Percentiles rank a stretch among this genome's conserved stretches.
These are phyloP conservation scores for Lates japonicus DNA, from an alignment of 2,797 vertebrate species.

Conservation along the genomic window DNA sequence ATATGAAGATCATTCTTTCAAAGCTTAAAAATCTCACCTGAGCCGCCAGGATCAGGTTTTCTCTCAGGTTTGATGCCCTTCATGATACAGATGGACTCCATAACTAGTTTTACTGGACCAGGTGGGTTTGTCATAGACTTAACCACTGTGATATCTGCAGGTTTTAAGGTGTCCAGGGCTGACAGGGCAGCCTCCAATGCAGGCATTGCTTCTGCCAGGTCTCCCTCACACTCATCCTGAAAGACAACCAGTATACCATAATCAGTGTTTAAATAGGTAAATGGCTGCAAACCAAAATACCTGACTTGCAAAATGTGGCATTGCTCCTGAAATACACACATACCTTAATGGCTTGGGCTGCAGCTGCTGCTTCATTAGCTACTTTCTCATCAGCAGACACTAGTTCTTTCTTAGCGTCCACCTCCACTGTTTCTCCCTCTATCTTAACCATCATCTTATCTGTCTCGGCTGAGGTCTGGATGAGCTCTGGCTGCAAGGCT, in stretches of 20 bases:
- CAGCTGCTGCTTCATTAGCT: constrained; percentile 92
- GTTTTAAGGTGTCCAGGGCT: constrained; percentile 94
- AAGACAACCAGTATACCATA: constrained; percentile 14
- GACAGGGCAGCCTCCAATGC: constrained; percentile 90
- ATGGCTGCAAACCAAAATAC: neutral
- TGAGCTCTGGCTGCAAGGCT: constrained; percentile 92
- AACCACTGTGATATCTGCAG: constrained; percentile 92
- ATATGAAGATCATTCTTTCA: neutral
- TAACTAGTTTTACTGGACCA: constrained; percentile 92
- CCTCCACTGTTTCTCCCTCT: constrained; percentile 90
- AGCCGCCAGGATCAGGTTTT: constrained; percentile 92
- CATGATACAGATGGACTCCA: constrained; percentile 98
- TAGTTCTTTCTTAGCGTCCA: constrained; percentile 92
- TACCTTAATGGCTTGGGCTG: constrained; percentile 93
- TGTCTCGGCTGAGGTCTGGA: constrained; percentile 92
- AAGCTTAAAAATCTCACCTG: constrained; percentile 81
- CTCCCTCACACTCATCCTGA: constrained; percentile 95
- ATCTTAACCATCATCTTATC: constrained; percentile 94
- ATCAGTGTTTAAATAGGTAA: neutral
- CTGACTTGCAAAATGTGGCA: neutral
- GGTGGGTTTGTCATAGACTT: constrained; percentile 97
- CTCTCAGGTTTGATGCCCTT: constrained; percentile 92
- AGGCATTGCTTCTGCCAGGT: constrained; percentile 94
- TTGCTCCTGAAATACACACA: neutral
- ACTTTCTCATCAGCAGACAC: constrained; percentile 93